phyloP scores from a whole-genome alignment of 2,113 vertebrate species.

The Periophthalmus modestus region DNA sequence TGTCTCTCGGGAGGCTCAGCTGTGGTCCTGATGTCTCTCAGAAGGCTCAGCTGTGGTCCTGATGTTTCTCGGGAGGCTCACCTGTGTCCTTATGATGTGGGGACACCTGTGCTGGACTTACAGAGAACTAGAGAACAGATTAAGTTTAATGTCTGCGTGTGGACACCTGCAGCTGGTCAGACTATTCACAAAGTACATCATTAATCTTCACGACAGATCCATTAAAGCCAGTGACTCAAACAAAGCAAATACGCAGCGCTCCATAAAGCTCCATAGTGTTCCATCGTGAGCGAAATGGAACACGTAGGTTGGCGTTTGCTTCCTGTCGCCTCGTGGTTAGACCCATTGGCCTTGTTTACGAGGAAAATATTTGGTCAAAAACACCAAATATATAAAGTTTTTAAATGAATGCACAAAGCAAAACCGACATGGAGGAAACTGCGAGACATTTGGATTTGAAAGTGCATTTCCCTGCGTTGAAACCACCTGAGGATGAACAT shows the following conservation, averaged over 20 bases:
- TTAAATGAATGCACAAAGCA: too few species aligned
- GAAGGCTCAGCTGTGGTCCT: constrained; percentile 27
- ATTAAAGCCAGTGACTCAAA: background rate
- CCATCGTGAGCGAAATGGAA: too few species aligned
- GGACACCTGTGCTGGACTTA: constrained; percentile 39
- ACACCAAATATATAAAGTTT: too few species aligned
- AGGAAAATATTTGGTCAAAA: too few species aligned
- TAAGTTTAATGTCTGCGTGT: constrained; percentile 12
- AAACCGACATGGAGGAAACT: too few species aligned
- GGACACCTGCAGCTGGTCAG: constrained; percentile 20
- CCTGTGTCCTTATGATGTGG: constrained; percentile 7
- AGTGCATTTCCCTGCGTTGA: too few species aligned
- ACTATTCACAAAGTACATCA: background rate
- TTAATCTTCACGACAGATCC: background rate
- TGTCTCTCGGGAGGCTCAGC: background rate
- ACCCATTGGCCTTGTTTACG: too few species aligned
- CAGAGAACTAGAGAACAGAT: background rate
- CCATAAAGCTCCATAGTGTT: too few species aligned
- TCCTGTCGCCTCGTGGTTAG: too few species aligned
- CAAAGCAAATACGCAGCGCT: constrained; percentile 42
- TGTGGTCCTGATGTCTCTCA: too few species aligned
- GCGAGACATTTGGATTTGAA: too few species aligned
- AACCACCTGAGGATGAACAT: background rate
- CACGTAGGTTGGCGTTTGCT: too few species aligned
- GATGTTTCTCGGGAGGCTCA: background rate